A percentile compares a stretch with the other conserved stretches of the same genome.
These are phyloP conservation scores for Cecropterus lyciades DNA, from an alignment of 1,140 invertebrate genomes.

Conservation along the genomic window DNA sequence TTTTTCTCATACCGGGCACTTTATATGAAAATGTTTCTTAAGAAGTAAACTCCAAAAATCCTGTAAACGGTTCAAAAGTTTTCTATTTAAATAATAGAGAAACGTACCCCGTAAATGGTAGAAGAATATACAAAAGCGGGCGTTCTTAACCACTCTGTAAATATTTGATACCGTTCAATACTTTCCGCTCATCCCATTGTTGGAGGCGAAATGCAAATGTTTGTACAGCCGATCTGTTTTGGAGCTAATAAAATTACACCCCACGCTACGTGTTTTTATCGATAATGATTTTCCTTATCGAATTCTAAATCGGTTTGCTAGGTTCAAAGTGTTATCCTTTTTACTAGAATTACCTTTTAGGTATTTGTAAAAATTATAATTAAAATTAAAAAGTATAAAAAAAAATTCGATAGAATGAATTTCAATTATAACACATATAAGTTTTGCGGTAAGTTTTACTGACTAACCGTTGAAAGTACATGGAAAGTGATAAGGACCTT, in stretches of 20 bases:
- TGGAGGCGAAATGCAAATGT: constrained; percentile 25
- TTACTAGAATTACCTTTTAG: neutral
- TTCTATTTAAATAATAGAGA: too few species aligned
- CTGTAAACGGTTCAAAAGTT: too few species aligned
- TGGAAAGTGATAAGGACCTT: too few species aligned
- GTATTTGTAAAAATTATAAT: neutral
- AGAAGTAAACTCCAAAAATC: too few species aligned
- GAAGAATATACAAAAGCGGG: neutral
- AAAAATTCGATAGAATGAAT: neutral
- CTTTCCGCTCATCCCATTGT: constrained; percentile 22
- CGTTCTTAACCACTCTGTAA: constrained; percentile 29
- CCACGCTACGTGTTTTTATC: constrained; percentile 2
- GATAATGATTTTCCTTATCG: neutral
- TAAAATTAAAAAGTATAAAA: too few species aligned
- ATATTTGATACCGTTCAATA: constrained; percentile 31
- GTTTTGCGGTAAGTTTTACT: too few species aligned
- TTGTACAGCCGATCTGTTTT: constrained; percentile 31
- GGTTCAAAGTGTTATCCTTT: neutral
- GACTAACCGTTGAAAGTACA: too few species aligned
- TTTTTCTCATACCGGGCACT: too few species aligned
- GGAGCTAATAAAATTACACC: constrained; percentile 31
- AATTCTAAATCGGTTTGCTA: too few species aligned
- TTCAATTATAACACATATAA: too few species aligned
- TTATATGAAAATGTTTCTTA: too few species aligned
- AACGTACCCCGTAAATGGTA: constrained; percentile 1